Evolutionary conservation across 2,113 vertebrate species (phyloP), one percentile per base, ranked within the genome.

Genomic region (Taurulus bubalis): DNA sequence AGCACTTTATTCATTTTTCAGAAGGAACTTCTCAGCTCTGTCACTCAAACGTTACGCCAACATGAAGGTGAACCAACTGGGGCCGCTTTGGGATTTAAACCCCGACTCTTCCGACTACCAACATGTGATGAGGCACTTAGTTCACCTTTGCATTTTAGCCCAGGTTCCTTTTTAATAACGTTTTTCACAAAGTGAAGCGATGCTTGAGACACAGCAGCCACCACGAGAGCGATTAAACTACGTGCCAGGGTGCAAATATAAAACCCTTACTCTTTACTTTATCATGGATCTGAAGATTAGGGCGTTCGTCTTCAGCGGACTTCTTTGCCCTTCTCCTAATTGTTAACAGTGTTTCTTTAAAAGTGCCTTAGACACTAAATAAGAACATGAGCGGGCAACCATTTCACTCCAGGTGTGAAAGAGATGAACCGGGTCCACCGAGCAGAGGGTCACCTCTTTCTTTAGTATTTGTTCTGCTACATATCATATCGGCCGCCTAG

Each of bases 321-420:
- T 40, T 32, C 24, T 72, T 74, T 49, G 62, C 62, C 77, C 77
- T 58, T 59, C 71, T 82, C 49, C 78, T 80, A 85, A 85, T 69
- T 67, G 12, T 87, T 70, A 84, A 92, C 83, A 90, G 93, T 92
- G 95, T 96, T 96, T 96, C 95, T 93, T 94, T 93, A 94, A 96
- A 97, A 96, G 97, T 98, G 98, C 97, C 97, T 99, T 98, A 96
- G 97, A 97, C 96, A 97, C 97, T 97, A 95, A 95, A 86, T 95
- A 96, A 96, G 96, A 97, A 96, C 93, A 95, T 96, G 91, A 82
- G 51, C 22, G 36, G 80, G 56, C 63, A 71, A 83, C 2, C 63
- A 76, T 59, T 71, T 71, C 30, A 56, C 49, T 34, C 47, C 55
- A 55, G 45, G 49, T 59, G 18, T 70, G 69, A 59, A 59, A 40